Percentiles rank a stretch among this genome's conserved stretches.
phyloP scores from a whole-genome alignment of 2,888 invertebrate genomes.

The Drosophila pseudotakahashii region DNA sequence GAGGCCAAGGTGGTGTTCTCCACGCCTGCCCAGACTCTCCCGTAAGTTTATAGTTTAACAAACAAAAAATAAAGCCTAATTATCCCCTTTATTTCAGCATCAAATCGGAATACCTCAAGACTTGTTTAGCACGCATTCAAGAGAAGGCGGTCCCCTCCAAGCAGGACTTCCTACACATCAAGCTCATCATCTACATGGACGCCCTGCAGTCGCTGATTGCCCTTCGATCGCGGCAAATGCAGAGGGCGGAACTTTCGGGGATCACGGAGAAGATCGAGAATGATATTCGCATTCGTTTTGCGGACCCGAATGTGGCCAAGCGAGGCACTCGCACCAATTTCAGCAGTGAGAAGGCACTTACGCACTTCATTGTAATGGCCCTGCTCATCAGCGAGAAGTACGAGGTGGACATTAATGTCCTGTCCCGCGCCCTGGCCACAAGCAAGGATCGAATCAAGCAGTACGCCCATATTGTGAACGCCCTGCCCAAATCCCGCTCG shows the following conservation, averaged over 20 bases:
- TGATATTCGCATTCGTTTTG: constrained; percentile 80
- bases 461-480: constrained; percentile 78
- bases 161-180: constrained; percentile 69
- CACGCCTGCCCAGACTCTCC: constrained; percentile 68
- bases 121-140: constrained; percentile 64
- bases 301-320: constrained; percentile 64
- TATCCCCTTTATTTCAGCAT: constrained; percentile 61
- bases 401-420: constrained; percentile 68
- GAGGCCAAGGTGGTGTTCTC: constrained; percentile 77
- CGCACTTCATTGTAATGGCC: constrained; percentile 80
- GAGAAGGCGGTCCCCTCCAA: constrained; percentile 51
- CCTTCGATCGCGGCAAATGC: constrained; percentile 65
- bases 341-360: constrained; percentile 80
- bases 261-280: constrained; percentile 83
- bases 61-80: background rate
- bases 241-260: constrained; percentile 70
- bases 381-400: constrained; percentile 75
- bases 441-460: constrained; percentile 72
- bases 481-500: constrained; percentile 56
- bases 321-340: constrained; percentile 66
- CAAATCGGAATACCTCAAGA: constrained; percentile 73
- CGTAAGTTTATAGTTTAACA: constrained; percentile 70
- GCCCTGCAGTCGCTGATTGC: constrained; percentile 75
- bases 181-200: constrained; percentile 82
- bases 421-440: constrained; percentile 73